Evolutionary conservation across 2,888 invertebrate genomes (phyloP).

Genomic region (Drosophila fungiperda): DNA sequence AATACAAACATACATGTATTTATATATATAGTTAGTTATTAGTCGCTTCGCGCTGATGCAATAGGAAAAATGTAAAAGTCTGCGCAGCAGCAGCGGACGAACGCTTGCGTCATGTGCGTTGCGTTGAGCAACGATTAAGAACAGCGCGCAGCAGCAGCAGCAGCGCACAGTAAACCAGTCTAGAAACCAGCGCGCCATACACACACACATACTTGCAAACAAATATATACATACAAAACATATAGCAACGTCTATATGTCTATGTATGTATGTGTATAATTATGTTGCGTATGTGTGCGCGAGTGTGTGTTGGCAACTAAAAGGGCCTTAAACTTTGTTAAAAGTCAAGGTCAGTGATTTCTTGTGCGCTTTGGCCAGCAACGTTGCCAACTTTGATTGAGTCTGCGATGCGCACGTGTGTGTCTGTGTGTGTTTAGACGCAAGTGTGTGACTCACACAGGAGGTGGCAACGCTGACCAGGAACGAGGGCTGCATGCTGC

Average conservation of each 20-base stretch:
- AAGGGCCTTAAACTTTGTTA: conserved; percentile 84
- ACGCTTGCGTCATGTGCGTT: conserved; percentile 79
- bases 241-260: conserved; percentile 32
- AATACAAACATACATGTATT: neutral
- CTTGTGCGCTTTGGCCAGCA: conserved; percentile 68
- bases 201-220: conserved; percentile 16
- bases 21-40: neutral
- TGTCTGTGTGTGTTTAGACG: conserved; percentile 3
- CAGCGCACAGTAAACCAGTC: conserved; percentile 69
- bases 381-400: conserved; percentile 73
- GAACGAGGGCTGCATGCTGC: conserved; percentile 30
- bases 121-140: conserved; percentile 63
- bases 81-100: conserved; percentile 50
- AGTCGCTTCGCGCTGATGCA: conserved; percentile 63
- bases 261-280: conserved; percentile 39
- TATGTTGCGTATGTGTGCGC: conserved; percentile 38
- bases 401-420: conserved; percentile 27
- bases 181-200: conserved; percentile 67
- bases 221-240: conserved; percentile 12
- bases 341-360: conserved; percentile 84
- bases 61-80: conserved; percentile 76
- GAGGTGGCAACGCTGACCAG: conserved; percentile 31
- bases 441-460: conserved; percentile 51
- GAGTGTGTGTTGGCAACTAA: conserved; percentile 59
- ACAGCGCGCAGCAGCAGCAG: conserved; percentile 43